phyloP scores from a whole-genome alignment of 2,113 vertebrate genomes.

The Castor canadensis region DNA sequence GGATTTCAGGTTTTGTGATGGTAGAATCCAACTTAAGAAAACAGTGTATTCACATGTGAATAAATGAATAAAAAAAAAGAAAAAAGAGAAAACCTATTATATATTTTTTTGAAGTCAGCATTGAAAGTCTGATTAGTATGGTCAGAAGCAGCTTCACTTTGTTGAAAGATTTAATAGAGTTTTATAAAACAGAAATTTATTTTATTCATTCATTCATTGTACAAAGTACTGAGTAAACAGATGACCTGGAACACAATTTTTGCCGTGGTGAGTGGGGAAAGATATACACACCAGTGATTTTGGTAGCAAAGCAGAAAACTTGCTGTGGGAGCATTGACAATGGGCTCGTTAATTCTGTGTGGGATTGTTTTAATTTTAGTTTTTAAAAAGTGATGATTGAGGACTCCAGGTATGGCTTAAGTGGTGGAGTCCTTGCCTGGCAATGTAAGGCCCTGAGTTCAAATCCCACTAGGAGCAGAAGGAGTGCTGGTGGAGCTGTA shows the following conservation, averaged over 20 bases:
- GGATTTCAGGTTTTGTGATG: neutral
- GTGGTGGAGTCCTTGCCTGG: neutral
- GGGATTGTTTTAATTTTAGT: neutral
- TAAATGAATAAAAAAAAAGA: too few species aligned
- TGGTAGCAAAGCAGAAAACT: neutral
- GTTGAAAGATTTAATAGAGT: conserved; percentile 28
- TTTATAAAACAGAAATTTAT: conserved; percentile 22
- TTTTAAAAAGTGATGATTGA: neutral
- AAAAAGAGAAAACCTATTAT: neutral
- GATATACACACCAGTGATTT: neutral
- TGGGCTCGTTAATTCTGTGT: neutral
- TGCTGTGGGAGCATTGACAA: neutral
- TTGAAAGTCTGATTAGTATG: conserved; percentile 20
- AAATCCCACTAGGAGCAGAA: too few species aligned
- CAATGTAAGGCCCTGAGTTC: neutral
- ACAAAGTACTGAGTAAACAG: conserved; percentile 8
- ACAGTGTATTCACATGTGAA: neutral
- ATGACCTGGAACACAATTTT: neutral
- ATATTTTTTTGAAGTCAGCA: neutral
- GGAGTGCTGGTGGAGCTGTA: neutral
- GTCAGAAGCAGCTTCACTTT: neutral
- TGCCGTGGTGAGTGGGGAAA: neutral
- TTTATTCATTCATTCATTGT: conserved; percentile 31
- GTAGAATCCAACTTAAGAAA: neutral
- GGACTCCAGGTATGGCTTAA: neutral